Percentiles rank a stretch among this genome's conserved stretches.
phyloP scores from a whole-genome alignment of 2,888 invertebrate species.

The Eilema caniola region DNA sequence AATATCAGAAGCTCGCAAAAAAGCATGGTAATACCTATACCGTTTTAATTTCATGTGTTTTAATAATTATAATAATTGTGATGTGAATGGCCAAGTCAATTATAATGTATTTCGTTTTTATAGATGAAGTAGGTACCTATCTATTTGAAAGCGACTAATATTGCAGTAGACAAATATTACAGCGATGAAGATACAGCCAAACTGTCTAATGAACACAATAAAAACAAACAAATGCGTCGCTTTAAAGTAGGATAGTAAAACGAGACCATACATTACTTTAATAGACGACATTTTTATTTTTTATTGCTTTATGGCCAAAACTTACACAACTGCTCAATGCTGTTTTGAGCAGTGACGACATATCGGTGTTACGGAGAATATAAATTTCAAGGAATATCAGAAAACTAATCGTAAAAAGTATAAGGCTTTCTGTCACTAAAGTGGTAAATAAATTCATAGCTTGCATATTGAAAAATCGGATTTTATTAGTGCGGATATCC shows the following conservation, averaged over 20 bases:
- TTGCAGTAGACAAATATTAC: not conserved
- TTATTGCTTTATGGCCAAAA: constrained; percentile 39
- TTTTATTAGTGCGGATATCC: not conserved
- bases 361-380: not conserved
- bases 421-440: not conserved
- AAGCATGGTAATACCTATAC: not conserved
- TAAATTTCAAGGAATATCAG: not conserved
- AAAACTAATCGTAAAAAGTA: not conserved
- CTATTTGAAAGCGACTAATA: not conserved
- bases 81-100: not conserved
- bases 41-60: too few species aligned
- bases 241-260: constrained; percentile 15
- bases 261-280: constrained; percentile 20
- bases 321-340: constrained; percentile 58
- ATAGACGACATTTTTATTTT: constrained; percentile 23
- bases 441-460: not conserved
- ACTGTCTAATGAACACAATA: not conserved
- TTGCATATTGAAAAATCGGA: not conserved
- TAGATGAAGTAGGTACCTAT: not conserved
- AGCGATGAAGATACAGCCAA: not conserved
- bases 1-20: not conserved
- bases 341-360: constrained; percentile 61
- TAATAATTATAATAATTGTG: not conserved
- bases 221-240: not conserved
- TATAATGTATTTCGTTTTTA: not conserved